Conservation (phyloP, 2,888 invertebrate genomes). For the Caenorhabditis sp. region DNA sequence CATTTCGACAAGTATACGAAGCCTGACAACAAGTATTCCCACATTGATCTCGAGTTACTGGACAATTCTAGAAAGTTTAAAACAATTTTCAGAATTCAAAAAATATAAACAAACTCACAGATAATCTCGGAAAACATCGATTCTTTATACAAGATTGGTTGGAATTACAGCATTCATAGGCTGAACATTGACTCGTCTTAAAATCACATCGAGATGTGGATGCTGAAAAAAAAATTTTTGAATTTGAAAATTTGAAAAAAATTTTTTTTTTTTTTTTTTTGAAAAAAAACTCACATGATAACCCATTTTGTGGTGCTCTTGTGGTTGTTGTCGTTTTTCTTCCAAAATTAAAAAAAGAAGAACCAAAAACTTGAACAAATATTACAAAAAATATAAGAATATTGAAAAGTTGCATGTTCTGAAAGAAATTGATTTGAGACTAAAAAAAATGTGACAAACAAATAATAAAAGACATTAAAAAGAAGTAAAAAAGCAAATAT, state of each 20-base stretch:
- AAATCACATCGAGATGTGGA: slow-evolving; percentile 10
- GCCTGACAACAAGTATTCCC: slow-evolving; percentile 31
- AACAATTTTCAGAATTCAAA: background rate
- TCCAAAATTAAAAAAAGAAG: background rate
- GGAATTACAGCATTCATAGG: slow-evolving; percentile 41
- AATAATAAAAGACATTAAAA: background rate
- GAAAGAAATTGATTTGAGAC: background rate
- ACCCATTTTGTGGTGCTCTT: background rate
- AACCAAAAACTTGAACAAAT: background rate
- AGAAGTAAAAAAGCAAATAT: background rate
- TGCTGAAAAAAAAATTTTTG: background rate
- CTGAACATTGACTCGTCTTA: slow-evolving; percentile 25
- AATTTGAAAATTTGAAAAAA: background rate
- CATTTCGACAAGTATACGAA: slow-evolving; percentile 39
- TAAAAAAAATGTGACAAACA: background rate
- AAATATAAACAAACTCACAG: background rate
- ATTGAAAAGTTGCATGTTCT: background rate
- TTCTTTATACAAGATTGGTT: slow-evolving; percentile 37
- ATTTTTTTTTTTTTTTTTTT: too few relatives aligned
- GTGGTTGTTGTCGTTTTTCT: background rate
- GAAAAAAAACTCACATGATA: background rate
- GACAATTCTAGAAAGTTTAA: slow-evolving; percentile 31
- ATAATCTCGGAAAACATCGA: slow-evolving; percentile 34
- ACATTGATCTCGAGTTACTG: slow-evolving; percentile 42
- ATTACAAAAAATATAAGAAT: background rate